Conservation (phyloP, 1,140 invertebrate species). For the Centruroides sculpturatus region DNA sequence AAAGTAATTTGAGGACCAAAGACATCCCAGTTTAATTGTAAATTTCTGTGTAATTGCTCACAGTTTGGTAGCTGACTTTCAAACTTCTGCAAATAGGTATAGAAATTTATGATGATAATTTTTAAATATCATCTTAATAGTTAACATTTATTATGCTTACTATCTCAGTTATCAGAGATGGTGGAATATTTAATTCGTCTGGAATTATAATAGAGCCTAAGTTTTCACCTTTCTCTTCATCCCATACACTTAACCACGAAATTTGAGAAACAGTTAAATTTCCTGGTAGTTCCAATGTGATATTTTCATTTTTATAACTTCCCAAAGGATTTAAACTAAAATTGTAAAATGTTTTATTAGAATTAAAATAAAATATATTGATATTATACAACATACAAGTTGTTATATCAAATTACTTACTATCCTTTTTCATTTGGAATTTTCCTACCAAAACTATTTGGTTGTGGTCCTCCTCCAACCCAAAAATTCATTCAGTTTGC, state of each 20-base stretch:
- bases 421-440: slow-evolving; percentile 67
- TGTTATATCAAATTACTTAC: slow-evolving; percentile 24
- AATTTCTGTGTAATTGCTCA: slow-evolving; percentile 22
- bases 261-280: slow-evolving; percentile 78
- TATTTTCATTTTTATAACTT: slow-evolving; percentile 75
- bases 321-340: slow-evolving; percentile 37
- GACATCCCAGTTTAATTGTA: slow-evolving; percentile 26
- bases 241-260: slow-evolving; percentile 79
- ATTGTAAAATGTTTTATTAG: too few species aligned
- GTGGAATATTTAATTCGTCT: slow-evolving; percentile 73
- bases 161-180: slow-evolving; percentile 24
- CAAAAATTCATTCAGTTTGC: slow-evolving; percentile 37
- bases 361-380: too few species aligned
- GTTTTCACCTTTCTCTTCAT: slow-evolving; percentile 60
- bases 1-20: slow-evolving; percentile 25
- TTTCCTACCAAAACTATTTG: slow-evolving; percentile 65
- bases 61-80: slow-evolving; percentile 23
- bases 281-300: slow-evolving; percentile 66
- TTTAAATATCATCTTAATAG: background rate
- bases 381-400: too few species aligned
- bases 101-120: background rate
- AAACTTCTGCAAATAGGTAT: slow-evolving; percentile 12
- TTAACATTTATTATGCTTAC: background rate
- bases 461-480: slow-evolving; percentile 72
- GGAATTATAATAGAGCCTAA: slow-evolving; percentile 81